Conservation (phyloP, 2,113 vertebrate species). For the Neodontobutis hainanensis region DNA sequence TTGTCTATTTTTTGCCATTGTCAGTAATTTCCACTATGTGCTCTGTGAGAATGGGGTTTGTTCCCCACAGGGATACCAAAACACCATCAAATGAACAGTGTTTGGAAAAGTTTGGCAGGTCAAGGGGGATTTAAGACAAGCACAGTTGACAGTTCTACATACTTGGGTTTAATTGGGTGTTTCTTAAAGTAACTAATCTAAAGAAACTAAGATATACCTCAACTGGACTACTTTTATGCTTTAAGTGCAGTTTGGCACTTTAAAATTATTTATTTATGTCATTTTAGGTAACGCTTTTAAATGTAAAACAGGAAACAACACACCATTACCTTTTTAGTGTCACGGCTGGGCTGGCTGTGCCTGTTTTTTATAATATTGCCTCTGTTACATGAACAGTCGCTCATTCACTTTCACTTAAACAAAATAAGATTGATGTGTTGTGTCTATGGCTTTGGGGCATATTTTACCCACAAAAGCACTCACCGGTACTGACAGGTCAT, state of each 20-base stretch:
- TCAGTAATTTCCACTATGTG: too few relatives aligned
- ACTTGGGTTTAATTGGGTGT: slow-evolving; percentile 31
- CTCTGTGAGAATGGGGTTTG: slow-evolving; percentile 62
- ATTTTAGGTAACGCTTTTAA: slow-evolving; percentile 34
- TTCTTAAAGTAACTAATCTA: slow-evolving; percentile 33
- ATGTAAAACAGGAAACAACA: background rate
- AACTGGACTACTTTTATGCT: slow-evolving; percentile 7
- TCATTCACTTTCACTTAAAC: slow-evolving; percentile 31
- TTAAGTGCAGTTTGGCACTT: background rate
- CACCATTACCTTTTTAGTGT: slow-evolving; percentile 33
- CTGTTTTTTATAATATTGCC: slow-evolving; percentile 51
- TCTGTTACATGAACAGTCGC: slow-evolving; percentile 20
- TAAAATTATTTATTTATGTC: slow-evolving; percentile 6
- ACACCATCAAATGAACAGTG: slow-evolving; percentile 44
- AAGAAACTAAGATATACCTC: slow-evolving; percentile 27
- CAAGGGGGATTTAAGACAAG: slow-evolving; percentile 33
- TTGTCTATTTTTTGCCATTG: too few relatives aligned
- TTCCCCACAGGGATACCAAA: slow-evolving; percentile 58
- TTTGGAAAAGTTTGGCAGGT: slow-evolving; percentile 4
- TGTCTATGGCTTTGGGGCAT: slow-evolving; percentile 46
- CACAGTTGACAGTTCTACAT: slow-evolving; percentile 56
- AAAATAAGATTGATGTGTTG: slow-evolving; percentile 56
- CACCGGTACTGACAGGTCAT: slow-evolving; percentile 51
- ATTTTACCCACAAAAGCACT: slow-evolving; percentile 34
- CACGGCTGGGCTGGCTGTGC: slow-evolving; percentile 24